Percentiles rank a stretch among this genome's conserved stretches.
Conservation (phyloP, 2,888 invertebrate genomes). For the Chrysina gloriosa region DNA sequence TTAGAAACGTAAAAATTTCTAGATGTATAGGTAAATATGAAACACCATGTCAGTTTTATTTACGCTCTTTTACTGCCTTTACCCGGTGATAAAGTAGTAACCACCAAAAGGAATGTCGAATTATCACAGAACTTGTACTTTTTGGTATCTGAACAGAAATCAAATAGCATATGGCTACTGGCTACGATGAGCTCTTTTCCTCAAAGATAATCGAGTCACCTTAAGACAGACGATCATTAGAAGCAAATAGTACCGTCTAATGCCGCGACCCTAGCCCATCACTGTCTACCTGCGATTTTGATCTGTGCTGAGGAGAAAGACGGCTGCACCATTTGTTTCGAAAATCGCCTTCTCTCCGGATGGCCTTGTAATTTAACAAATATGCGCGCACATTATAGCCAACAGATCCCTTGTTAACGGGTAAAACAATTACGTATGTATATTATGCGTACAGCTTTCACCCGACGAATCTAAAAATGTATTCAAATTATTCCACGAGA, state of each 20-base stretch:
- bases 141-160: conserved; percentile 33
- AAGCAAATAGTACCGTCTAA: conserved; percentile 34
- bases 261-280: conserved; percentile 29
- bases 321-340: conserved; percentile 24
- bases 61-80: conserved; percentile 11
- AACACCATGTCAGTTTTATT: conserved; percentile 5
- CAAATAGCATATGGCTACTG: conserved; percentile 41
- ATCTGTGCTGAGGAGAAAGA: conserved; percentile 30
- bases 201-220: conserved; percentile 30
- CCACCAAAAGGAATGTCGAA: conserved; percentile 15
- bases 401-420: conserved; percentile 49
- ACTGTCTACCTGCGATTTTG: conserved; percentile 29
- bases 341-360: conserved; percentile 39
- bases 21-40: no score
- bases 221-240: conserved; percentile 42
- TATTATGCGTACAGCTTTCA: conserved; percentile 44
- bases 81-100: conserved; percentile 21
- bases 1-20: no score
- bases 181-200: conserved; percentile 33
- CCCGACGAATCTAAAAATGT: conserved; percentile 44
- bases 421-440: conserved; percentile 44
- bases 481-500: conserved; percentile 36
- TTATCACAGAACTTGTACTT: conserved; percentile 29
- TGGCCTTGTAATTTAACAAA: conserved; percentile 48
- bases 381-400: conserved; percentile 45